Percentiles rank a stretch among this genome's conserved stretches.
Conservation (phyloP, 1,140 invertebrate species). For the Grapholita molesta region DNA sequence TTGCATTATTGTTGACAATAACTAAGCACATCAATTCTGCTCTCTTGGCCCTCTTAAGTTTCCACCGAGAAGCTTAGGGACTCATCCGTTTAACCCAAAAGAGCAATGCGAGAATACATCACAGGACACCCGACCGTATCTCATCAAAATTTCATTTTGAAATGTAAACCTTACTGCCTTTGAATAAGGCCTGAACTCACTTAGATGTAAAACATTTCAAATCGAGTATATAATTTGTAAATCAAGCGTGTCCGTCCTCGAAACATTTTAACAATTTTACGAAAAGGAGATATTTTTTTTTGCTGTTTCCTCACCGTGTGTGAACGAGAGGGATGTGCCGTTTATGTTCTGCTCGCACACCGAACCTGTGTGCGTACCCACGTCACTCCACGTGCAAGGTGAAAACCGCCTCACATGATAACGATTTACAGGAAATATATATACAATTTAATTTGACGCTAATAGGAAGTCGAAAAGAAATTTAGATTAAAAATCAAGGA, state of each 20-base stretch:
- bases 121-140: neutral
- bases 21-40: neutral
- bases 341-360: too few species aligned
- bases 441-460: neutral
- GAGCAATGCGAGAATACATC: neutral
- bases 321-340: neutral
- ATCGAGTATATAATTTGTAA: neutral
- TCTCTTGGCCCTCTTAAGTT: neutral
- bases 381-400: too few species aligned
- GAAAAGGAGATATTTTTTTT: neutral
- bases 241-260: neutral
- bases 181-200: neutral
- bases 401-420: too few species aligned
- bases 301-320: too few species aligned
- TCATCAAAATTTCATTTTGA: neutral
- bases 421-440: neutral
- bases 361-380: too few species aligned
- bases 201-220: neutral
- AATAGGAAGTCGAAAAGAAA: neutral
- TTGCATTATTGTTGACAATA: too few species aligned
- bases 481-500: neutral
- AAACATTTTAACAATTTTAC: neutral
- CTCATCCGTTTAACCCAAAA: neutral
- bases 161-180: neutral
- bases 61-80: neutral